phyloP scores from a whole-genome alignment of 2,888 invertebrate genomes.

The Camponotus fellah region DNA sequence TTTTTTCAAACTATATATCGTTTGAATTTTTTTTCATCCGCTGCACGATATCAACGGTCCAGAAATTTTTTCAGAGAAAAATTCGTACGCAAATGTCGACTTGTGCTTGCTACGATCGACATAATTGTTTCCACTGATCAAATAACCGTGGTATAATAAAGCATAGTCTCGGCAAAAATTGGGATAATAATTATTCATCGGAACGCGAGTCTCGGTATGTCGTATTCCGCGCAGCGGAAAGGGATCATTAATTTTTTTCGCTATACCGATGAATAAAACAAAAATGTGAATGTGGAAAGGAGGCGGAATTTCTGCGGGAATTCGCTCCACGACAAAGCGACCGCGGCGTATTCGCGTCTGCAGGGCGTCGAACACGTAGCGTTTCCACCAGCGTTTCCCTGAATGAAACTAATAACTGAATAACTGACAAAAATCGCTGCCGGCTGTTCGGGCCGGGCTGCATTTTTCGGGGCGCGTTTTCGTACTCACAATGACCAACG shows the following conservation, averaged over 20 bases:
- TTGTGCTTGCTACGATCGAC: background rate
- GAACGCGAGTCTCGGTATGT: constrained; percentile 15
- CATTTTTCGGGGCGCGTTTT: constrained; percentile 75
- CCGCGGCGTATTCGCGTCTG: constrained; percentile 56
- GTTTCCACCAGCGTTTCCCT: constrained; percentile 54
- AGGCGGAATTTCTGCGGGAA: constrained; percentile 36
- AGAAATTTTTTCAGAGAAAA: constrained; percentile 2
- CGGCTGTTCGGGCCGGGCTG: constrained; percentile 77
- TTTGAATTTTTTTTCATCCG: background rate
- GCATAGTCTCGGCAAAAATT: constrained; percentile 31
- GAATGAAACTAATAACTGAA: constrained; percentile 83
- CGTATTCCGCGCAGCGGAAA: constrained; percentile 28
- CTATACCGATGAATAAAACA: constrained; percentile 22
- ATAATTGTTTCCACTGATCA: constrained; percentile 33
- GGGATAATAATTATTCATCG: constrained; percentile 48
- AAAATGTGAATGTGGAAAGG: constrained; percentile 25
- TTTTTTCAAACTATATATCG: background rate
- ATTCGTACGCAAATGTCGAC: constrained; percentile 11
- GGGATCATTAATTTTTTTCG: constrained; percentile 40
- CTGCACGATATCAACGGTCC: background rate
- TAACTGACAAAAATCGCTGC: constrained; percentile 82
- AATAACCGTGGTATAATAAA: constrained; percentile 28
- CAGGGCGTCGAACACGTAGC: constrained; percentile 61
- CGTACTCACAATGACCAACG: constrained; percentile 70
- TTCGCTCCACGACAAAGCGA: constrained; percentile 46